These are phyloP conservation scores for Phorcus lineatus DNA, from an alignment of 2,888 invertebrate genomes.

Conservation along the genomic window DNA sequence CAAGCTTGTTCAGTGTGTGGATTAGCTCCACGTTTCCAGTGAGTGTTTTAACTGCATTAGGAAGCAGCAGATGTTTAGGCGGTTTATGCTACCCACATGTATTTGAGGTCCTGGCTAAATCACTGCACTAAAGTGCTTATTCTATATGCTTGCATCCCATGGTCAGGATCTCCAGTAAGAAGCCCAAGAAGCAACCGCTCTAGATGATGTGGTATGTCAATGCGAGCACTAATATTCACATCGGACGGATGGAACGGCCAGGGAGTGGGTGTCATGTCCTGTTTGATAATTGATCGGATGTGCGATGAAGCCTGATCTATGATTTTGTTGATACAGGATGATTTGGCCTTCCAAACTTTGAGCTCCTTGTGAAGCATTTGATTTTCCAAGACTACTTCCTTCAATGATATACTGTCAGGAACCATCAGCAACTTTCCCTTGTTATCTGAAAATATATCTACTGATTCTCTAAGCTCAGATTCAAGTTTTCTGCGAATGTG, in stretches of 20 bases:
- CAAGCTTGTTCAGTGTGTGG: not conserved
- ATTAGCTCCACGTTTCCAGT: not conserved
- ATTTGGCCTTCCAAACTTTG: constrained; percentile 26
- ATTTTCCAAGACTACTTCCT: not conserved
- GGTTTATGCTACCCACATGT: not conserved
- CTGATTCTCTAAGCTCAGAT: constrained; percentile 1
- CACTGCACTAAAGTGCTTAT: too few relatives aligned
- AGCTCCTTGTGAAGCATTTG: constrained; percentile 18
- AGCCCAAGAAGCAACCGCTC: too few relatives aligned
- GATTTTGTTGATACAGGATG: constrained; percentile 16
- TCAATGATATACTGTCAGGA: not conserved
- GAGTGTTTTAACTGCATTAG: not conserved
- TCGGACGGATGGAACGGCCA: too few relatives aligned
- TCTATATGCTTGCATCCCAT: too few relatives aligned
- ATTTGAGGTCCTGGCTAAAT: too few relatives aligned
- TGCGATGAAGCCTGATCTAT: constrained; percentile 10
- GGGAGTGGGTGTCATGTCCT: too few relatives aligned
- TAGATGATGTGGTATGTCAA: too few relatives aligned
- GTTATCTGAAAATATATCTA: constrained; percentile 23
- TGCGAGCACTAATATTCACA: too few relatives aligned
- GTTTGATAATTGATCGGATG: too few relatives aligned
- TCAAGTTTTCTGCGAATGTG: constrained; percentile 28
- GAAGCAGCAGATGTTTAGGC: constrained; percentile 1
- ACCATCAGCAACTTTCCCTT: not conserved
- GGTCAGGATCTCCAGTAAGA: too few relatives aligned